A percentile compares a stretch with the other conserved stretches of the same genome.
These are phyloP conservation scores for Origma solitaria DNA, from an alignment of 2,113 vertebrate genomes.

Conservation along the genomic window DNA sequence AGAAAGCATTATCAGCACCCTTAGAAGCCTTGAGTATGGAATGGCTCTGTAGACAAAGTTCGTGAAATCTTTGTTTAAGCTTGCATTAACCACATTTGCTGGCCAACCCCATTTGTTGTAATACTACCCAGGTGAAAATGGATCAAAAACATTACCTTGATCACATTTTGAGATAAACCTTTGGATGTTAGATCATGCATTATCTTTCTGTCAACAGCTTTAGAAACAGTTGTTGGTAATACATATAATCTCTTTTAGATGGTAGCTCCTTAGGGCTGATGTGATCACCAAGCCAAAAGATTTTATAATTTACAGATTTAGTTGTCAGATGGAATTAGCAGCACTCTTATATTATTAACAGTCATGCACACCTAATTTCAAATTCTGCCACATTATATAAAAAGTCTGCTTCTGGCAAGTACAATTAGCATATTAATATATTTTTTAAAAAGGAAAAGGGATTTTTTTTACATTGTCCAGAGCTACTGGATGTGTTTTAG, in stretches of 20 bases:
- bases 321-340: conserved; percentile 63
- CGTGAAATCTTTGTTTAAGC: conserved; percentile 25
- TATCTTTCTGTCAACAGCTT: conserved; percentile 58
- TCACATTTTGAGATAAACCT: conserved; percentile 36
- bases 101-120: conserved; percentile 6
- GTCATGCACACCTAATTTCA: conserved; percentile 59
- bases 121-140: not conserved
- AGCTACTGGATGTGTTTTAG: not conserved
- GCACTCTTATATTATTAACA: conserved; percentile 39
- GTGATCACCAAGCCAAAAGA: conserved; percentile 55
- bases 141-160: conserved; percentile 26
- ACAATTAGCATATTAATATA: conserved; percentile 51
- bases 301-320: conserved; percentile 68
- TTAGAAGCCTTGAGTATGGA: not conserved
- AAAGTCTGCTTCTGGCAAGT: conserved; percentile 51
- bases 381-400: conserved; percentile 55
- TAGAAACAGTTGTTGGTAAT: conserved; percentile 57
- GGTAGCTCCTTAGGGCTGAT: conserved; percentile 63
- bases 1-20: not conserved
- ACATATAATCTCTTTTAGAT: conserved; percentile 64
- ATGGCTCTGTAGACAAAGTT: not conserved
- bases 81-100: conserved; percentile 25
- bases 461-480: not conserved
- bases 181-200: conserved; percentile 13
- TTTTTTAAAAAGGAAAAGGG: not conserved